Evolutionary conservation across 2,113 vertebrate genomes (phyloP).

Genomic region (Procavia capensis): DNA sequence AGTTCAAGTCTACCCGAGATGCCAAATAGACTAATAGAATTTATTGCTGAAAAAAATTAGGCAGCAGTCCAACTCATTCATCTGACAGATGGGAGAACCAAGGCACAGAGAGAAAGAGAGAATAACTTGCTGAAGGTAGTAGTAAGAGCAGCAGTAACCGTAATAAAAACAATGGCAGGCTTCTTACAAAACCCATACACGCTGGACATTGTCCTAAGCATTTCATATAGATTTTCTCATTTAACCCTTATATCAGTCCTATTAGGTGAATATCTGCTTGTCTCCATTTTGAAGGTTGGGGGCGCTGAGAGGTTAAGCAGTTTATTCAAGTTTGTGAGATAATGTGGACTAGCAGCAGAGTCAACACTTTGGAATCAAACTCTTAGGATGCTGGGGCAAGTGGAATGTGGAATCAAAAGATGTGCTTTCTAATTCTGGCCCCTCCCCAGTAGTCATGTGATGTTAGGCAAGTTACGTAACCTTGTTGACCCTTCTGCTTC

Average conservation of each 20-base stretch:
- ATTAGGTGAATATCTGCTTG: not conserved
- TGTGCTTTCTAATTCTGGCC: constrained; percentile 46
- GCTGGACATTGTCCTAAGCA: not conserved
- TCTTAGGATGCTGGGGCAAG: not conserved
- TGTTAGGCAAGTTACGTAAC: constrained; percentile 60
- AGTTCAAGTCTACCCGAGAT: not conserved
- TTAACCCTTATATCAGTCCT: not conserved
- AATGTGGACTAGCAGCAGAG: not conserved
- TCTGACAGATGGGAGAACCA: not conserved
- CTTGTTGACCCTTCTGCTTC: constrained; percentile 67
- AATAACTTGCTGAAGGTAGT: not conserved
- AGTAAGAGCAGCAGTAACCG: not conserved
- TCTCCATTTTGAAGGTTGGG: not conserved
- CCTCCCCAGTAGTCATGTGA: constrained; percentile 59
- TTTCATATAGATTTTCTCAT: not conserved
- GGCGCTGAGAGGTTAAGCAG: not conserved
- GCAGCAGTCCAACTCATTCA: not conserved
- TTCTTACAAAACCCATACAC: not conserved
- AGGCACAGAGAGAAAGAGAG: not conserved
- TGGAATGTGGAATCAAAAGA: constrained; percentile 18
- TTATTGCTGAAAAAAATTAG: not conserved
- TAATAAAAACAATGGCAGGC: not conserved
- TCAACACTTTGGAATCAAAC: not conserved
- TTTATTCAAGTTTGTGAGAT: not conserved
- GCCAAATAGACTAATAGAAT: not conserved